These are phyloP conservation scores for Octodonta nipae DNA, from an alignment of 2,888 invertebrate genomes.

Conservation along the genomic window DNA sequence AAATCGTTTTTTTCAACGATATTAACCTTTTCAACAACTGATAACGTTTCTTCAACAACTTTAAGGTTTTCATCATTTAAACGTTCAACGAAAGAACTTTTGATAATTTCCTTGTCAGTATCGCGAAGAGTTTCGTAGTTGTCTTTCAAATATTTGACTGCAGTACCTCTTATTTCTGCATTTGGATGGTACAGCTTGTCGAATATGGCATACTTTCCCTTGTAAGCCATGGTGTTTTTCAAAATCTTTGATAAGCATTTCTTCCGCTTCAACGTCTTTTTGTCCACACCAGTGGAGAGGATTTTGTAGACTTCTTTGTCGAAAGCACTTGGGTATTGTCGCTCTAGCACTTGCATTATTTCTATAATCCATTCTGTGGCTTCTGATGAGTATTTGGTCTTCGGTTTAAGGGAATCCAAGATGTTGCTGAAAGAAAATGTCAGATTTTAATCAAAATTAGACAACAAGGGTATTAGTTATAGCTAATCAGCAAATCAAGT, in stretches of 20 bases:
- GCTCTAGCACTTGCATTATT: constrained; percentile 50
- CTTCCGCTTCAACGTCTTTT: constrained; percentile 12
- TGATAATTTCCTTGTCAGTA: constrained; percentile 46
- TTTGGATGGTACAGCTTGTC: constrained; percentile 62
- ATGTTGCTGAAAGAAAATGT: constrained; percentile 26
- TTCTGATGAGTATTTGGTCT: constrained; percentile 17
- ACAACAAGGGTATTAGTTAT: too few relatives aligned
- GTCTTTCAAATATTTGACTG: constrained; percentile 49
- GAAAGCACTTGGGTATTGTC: constrained; percentile 56
- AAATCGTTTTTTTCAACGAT: constrained; percentile 24
- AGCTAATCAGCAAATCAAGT: too few relatives aligned
- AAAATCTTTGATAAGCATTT: constrained; percentile 24
- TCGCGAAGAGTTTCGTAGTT: constrained; percentile 39
- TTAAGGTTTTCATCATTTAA: constrained; percentile 52
- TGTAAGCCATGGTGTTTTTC: constrained; percentile 16
- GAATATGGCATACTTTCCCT: constrained; percentile 38
- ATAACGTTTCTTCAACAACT: constrained; percentile 46
- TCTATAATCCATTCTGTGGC: constrained; percentile 24
- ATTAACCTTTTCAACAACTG: constrained; percentile 26
- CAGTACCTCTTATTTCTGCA: constrained; percentile 49
- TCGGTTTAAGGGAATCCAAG: constrained; percentile 20
- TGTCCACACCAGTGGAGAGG: constrained; percentile 26
- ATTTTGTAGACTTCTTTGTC: constrained; percentile 52
- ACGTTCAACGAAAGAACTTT: constrained; percentile 49
- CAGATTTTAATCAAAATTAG: too few relatives aligned